Percentiles rank a stretch among this genome's conserved stretches.
Conservation (phyloP, 2,888 invertebrate genomes). For the Byasa hedistus region DNA sequence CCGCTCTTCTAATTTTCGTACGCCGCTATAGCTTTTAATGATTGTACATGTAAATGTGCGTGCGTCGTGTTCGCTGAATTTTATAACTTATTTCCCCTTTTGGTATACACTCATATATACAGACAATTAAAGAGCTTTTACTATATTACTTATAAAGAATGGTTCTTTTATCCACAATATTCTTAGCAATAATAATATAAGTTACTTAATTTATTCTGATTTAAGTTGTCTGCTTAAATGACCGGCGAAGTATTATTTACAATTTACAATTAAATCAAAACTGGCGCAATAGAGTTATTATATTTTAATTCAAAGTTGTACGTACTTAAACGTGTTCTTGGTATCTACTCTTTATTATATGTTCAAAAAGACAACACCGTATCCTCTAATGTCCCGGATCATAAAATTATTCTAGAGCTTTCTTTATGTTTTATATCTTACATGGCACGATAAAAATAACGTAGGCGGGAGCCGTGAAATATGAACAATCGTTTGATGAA, state of each 20-base stretch:
- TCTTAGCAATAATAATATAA: neutral
- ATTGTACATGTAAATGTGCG: neutral
- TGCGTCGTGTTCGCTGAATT: neutral
- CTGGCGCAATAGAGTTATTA: too few species aligned
- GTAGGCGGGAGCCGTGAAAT: neutral
- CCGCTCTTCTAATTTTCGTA: neutral
- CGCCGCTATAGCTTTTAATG: neutral
- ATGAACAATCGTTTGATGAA: neutral
- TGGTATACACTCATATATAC: neutral
- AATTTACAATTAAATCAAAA: too few species aligned
- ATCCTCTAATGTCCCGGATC: too few species aligned
- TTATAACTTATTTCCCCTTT: neutral
- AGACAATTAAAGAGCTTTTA: neutral
- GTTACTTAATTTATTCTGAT: too few species aligned
- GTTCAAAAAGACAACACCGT: too few species aligned
- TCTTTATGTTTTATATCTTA: neutral
- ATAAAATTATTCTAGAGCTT: neutral
- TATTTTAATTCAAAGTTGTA: neutral
- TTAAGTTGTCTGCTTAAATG: too few species aligned
- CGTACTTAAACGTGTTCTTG: too few species aligned
- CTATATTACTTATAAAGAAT: neutral
- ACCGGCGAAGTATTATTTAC: too few species aligned
- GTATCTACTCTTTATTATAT: too few species aligned
- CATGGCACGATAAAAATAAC: neutral
- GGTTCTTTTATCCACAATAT: neutral